A percentile compares a stretch with the other conserved stretches of the same genome.
Evolutionary conservation across 1,140 invertebrate genomes (phyloP).

Genomic region (Drosophila orosa): DNA sequence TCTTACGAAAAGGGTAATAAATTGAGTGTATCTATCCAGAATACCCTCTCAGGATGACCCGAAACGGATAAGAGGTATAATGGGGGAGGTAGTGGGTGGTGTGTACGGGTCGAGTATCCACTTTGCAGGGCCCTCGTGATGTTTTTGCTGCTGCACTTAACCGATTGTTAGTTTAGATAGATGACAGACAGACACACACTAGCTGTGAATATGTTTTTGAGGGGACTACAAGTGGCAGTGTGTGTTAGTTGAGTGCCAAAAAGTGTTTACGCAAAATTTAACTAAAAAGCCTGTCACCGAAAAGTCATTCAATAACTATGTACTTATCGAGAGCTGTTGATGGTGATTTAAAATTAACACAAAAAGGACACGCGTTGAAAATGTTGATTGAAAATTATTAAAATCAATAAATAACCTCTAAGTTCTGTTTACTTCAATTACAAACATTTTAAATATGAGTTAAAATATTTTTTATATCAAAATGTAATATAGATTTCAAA

Average conservation of each 20-base stretch:
- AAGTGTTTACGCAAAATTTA: slow-evolving; percentile 39
- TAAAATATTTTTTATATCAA: too few relatives aligned
- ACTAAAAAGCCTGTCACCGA: slow-evolving; percentile 25
- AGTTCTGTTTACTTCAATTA: not conserved
- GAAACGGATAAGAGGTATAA: slow-evolving; percentile 4
- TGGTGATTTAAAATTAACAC: not conserved
- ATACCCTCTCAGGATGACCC: slow-evolving; percentile 8
- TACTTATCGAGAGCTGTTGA: slow-evolving; percentile 13
- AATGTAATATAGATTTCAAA: too few relatives aligned
- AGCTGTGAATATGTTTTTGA: slow-evolving; percentile 21
- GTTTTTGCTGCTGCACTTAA: slow-evolving; percentile 21
- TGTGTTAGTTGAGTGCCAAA: slow-evolving; percentile 12
- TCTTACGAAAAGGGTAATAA: not conserved
- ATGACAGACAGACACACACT: slow-evolving; percentile 21
- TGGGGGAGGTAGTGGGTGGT: not conserved
- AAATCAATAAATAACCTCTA: not conserved
- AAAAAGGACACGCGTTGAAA: not conserved
- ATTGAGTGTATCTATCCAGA: not conserved
- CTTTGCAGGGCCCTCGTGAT: slow-evolving; percentile 12
- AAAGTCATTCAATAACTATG: slow-evolving; percentile 13
- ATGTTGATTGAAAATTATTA: not conserved
- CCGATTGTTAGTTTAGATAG: slow-evolving; percentile 44
- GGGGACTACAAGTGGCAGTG: slow-evolving; percentile 13
- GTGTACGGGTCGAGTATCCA: slow-evolving; percentile 23
- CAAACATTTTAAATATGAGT: too few relatives aligned